Evolutionary conservation across 1,140 invertebrate genomes (phyloP).

Genomic region (Bombus terrestris): DNA sequence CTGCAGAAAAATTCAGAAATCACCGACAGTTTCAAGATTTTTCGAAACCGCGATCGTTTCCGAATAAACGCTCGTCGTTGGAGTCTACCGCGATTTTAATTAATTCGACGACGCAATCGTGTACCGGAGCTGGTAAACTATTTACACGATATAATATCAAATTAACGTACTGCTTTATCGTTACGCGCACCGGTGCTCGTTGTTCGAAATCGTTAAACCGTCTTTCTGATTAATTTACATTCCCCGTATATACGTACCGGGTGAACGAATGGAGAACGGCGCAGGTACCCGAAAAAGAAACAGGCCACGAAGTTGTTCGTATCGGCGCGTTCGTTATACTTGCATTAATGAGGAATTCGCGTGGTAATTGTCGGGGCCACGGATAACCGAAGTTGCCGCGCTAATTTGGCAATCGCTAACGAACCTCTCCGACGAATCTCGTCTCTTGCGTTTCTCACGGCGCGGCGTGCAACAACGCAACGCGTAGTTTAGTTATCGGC

Average conservation of each 20-base stretch:
- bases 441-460: neutral
- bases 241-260: neutral
- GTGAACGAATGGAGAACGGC: neutral
- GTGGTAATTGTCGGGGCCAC: neutral
- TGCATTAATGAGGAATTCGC: conserved; percentile 19
- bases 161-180: neutral
- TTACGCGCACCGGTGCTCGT: neutral
- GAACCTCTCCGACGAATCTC: conserved; percentile 4
- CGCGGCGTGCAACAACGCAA: neutral
- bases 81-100: neutral
- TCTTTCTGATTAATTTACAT: neutral
- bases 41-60: too few relatives aligned
- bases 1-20: neutral
- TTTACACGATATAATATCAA: neutral
- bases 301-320: neutral
- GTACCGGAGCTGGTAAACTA: too few relatives aligned
- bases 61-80: too few relatives aligned
- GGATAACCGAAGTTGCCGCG: neutral
- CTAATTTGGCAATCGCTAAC: conserved; percentile 33
- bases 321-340: neutral
- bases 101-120: neutral
- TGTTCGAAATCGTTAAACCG: neutral
- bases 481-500: conserved; percentile 29
- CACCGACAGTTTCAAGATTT: neutral
- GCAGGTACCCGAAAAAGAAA: neutral